Conservation (phyloP, 2,888 invertebrate species). For the Resseliella maxima region DNA sequence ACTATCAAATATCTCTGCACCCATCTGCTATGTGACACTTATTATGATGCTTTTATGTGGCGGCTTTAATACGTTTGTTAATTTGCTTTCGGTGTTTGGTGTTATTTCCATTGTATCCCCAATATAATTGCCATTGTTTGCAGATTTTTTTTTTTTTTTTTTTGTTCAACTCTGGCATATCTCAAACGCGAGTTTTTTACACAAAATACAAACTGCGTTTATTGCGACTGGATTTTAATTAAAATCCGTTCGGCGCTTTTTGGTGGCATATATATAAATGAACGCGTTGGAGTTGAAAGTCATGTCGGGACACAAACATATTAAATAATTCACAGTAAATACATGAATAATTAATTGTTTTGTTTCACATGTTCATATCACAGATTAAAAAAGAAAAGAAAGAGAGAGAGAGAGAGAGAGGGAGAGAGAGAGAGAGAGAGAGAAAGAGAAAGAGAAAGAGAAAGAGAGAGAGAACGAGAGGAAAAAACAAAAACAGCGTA, state of each 20-base stretch:
- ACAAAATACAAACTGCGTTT: background rate
- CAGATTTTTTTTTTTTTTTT: no score
- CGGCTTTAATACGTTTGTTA: background rate
- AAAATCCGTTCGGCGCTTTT: background rate
- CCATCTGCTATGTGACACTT: background rate
- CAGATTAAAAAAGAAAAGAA: background rate
- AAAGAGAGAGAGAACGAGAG: no score
- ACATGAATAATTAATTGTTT: slow-evolving; percentile 23
- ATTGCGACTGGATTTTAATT: background rate
- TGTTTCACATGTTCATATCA: background rate
- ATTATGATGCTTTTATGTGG: background rate
- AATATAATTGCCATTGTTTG: slow-evolving; percentile 15
- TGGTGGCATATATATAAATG: background rate
- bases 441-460: no score
- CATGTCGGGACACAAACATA: slow-evolving; percentile 1
- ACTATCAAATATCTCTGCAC: no score
- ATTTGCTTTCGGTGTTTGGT: background rate
- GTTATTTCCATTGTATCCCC: slow-evolving; percentile 6
- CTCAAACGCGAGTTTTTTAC: background rate
- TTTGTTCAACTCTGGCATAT: background rate
- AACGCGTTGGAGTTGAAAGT: slow-evolving; percentile 3
- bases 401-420: no score
- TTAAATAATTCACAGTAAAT: slow-evolving; percentile 22
- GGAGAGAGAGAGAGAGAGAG: no score
- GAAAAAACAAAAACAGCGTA: background rate